Evolutionary conservation across 1,140 invertebrate species (phyloP), one percentile per base, ranked within the genome.

Genomic region (Cydia pomonella): DNA sequence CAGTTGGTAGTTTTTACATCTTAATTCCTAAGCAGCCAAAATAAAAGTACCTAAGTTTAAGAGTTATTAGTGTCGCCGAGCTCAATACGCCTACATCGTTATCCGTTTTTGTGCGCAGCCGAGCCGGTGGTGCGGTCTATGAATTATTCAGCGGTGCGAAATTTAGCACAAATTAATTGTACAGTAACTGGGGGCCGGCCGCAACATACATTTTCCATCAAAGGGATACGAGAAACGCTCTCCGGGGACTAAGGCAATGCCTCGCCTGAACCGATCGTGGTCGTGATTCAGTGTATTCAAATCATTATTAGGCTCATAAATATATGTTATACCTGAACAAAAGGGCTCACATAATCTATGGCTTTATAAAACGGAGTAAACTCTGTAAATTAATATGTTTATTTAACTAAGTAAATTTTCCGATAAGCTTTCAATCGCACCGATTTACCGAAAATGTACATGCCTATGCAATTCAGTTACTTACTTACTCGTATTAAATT

Each of bases 81-180:
- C 53, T 38, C 29, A 69, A 66, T 69, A 69, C 27, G 64, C 64
- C 64, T 41, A n/a, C 16, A 10, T 33, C n/a, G 29, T 69, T 38
- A 69, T 41, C 29, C 64, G 64, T 69, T 69, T 69, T 69, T 69
- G 64, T 69, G n/a, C 27, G 64, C 64, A 41, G 62, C 64, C 25
- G 63, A 21, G 53, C 53, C 29, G 64, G 29, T 33, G 64, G 64
- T 72, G 73, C 53, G 73, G 73, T 33, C 53, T 38, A 73, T 73
- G 29, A 73, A 73, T 73, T 53, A 73, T 73, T 73, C 73, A 73
- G 73, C 47, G 47, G 53, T 63, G 47, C 29, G 73, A 73, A 50
- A 73, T 73, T 73, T 62, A 73, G 73, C 53, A 33, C 38, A 73
- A 73, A 73, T 73, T 73, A 73, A 73, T 73, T 73, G 73, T 73